Evolutionary conservation across 2,113 vertebrate genomes (phyloP).

Genomic region (Sphyrna mokarran): DNA sequence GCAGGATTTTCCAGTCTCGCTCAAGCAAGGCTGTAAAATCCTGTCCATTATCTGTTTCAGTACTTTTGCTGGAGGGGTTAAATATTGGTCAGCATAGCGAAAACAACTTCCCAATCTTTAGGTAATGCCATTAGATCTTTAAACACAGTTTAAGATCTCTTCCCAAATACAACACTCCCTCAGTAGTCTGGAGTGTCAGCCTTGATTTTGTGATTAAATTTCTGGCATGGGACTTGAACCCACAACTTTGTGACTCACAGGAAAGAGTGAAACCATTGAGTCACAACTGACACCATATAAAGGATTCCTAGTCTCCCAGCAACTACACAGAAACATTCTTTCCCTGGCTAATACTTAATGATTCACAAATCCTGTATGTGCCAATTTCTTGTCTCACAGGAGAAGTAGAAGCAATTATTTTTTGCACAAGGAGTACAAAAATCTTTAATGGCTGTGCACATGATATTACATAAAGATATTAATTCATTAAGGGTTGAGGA

Average conservation of each 20-base stretch:
- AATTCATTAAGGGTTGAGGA: not conserved
- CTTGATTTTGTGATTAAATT: not conserved
- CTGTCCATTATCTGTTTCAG: not conserved
- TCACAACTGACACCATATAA: not conserved
- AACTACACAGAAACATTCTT: slow-evolving; percentile 1
- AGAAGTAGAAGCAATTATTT: not conserved
- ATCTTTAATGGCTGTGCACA: not conserved
- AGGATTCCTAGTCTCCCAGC: not conserved
- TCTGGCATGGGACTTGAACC: not conserved
- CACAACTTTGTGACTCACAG: not conserved
- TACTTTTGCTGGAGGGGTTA: not conserved
- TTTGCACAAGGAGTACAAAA: not conserved
- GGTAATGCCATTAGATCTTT: not conserved
- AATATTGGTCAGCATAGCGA: not conserved
- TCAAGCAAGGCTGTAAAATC: too few relatives aligned
- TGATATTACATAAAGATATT: not conserved
- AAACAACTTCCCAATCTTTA: not conserved
- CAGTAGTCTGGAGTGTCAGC: not conserved
- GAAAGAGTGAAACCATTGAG: not conserved
- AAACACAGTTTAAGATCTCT: not conserved
- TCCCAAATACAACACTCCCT: not conserved
- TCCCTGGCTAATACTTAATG: not conserved
- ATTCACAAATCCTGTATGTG: not conserved
- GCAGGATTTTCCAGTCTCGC: too few relatives aligned
- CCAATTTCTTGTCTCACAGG: not conserved